Base-by-base conservation (phyloP, 2,888 invertebrate genomes). In the Spilarctia lutea region DNA sequence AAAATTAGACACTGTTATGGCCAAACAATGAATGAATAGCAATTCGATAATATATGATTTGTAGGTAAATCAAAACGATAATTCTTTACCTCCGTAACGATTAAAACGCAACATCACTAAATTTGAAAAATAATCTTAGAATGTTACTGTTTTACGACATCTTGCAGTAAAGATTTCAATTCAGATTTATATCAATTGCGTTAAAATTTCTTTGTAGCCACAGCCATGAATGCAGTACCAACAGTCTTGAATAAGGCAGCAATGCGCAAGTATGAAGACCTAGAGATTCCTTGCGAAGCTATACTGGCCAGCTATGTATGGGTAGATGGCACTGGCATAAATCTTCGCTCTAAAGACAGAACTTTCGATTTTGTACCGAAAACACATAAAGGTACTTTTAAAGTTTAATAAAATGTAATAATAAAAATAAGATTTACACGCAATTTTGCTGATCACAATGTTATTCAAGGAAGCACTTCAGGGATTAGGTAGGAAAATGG, bases 241-340 rank as follows among this genome's bases (percentile, higher is more conserved):
- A 79, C 91, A 45, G 87, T 90, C 6, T 83, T 96, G 74, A 96
- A 96, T 81, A 96, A 96, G 84, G 93, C 93, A 33, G 88, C 95
- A 3, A 94, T 96, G 92, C 94, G 96, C 71, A 96, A 96, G 79
- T 97, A 97, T 89, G 94, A 97, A 85, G 96, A 96, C 77, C 91
- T 97, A 45, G 96, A 96, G 74, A 94, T 97, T 69, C 96, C 97
- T 0, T 96, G 96, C 78, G 96, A 96, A 69, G 92, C 96, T 16
- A 91, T 97, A 13, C 96, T 97, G 75, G 97, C 96, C 27, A 96
- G 96, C 71, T 98, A 98, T 88, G 94, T 98, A 0, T 98, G 98
- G 98, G 96, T 98, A 76, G 98, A 98, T 85, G 98, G 98, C 7
- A 96, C 96, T 0, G 97, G 97, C 1, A 97, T 97, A 86, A 94